Conservation (phyloP, 1,140 invertebrate species). For the Drosophila insularis region DNA sequence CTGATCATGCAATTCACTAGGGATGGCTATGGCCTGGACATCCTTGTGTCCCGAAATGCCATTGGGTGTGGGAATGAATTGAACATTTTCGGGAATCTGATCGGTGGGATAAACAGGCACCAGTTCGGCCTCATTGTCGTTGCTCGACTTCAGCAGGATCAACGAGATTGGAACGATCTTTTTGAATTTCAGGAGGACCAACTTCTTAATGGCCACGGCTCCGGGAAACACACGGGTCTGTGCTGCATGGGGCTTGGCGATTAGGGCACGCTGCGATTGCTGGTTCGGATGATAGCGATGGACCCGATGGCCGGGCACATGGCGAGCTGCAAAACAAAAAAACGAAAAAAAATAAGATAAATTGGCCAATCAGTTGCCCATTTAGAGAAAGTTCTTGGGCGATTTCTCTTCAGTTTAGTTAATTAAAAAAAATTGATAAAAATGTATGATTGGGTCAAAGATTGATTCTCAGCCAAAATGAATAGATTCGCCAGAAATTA, state of each 20-base stretch:
- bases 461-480: neutral
- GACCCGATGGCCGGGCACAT: constrained; percentile 53
- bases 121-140: constrained; percentile 75
- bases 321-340: constrained; percentile 37
- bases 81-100: constrained; percentile 75
- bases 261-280: constrained; percentile 45
- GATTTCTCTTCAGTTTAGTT: neutral
- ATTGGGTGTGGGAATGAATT: constrained; percentile 78
- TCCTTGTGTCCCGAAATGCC: constrained; percentile 79
- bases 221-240: constrained; percentile 75
- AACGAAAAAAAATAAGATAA: neutral
- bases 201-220: constrained; percentile 76
- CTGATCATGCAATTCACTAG: constrained; percentile 74
- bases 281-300: constrained; percentile 28
- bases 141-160: constrained; percentile 72
- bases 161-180: constrained; percentile 77
- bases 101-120: constrained; percentile 78
- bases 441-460: neutral
- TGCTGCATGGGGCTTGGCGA: constrained; percentile 56
- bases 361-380: neutral
- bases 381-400: neutral
- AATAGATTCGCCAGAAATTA: no score
- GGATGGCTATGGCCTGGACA: constrained; percentile 78
- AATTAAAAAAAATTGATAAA: neutral
- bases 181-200: constrained; percentile 78